These are phyloP conservation scores for Synanthedon andrenaeformis DNA, from an alignment of 2,888 invertebrate genomes.

Conservation along the genomic window DNA sequence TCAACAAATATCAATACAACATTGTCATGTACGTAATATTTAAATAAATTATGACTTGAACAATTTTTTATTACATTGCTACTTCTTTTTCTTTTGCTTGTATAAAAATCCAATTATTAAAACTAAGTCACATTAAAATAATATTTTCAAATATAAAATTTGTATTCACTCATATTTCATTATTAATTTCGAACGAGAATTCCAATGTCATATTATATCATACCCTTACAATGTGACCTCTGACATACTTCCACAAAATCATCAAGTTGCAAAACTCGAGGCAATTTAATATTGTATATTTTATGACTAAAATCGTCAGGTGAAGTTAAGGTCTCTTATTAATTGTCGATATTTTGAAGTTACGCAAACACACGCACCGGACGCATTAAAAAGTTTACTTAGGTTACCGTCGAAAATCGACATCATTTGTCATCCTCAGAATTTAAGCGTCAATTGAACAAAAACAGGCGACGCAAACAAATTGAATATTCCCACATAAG, in stretches of 20 bases:
- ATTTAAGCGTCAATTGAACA: slow-evolving; percentile 64
- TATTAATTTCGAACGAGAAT: not conserved
- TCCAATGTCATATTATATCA: not conserved
- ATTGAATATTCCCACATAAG: slow-evolving; percentile 66
- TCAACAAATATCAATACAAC: no score
- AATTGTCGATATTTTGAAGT: not conserved
- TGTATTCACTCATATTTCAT: not conserved
- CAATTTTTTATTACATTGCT: no score
- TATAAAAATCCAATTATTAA: not conserved
- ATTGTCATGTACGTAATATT: no score
- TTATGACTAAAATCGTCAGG: not conserved
- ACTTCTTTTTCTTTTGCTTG: no score
- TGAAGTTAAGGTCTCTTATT: not conserved
- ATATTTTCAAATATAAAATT: not conserved
- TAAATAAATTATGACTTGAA: no score
- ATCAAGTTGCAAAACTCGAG: not conserved
- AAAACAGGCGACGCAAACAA: slow-evolving; percentile 65
- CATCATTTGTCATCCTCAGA: slow-evolving; percentile 56
- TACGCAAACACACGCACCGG: not conserved
- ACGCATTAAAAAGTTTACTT: slow-evolving; percentile 15
- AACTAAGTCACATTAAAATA: not conserved
- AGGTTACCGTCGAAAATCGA: slow-evolving; percentile 37
- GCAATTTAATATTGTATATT: not conserved
- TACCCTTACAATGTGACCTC: not conserved
- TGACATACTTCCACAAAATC: not conserved